Evolutionary conservation across 1,140 invertebrate genomes (phyloP).

Genomic region (Sitophilus oryzae): DNA sequence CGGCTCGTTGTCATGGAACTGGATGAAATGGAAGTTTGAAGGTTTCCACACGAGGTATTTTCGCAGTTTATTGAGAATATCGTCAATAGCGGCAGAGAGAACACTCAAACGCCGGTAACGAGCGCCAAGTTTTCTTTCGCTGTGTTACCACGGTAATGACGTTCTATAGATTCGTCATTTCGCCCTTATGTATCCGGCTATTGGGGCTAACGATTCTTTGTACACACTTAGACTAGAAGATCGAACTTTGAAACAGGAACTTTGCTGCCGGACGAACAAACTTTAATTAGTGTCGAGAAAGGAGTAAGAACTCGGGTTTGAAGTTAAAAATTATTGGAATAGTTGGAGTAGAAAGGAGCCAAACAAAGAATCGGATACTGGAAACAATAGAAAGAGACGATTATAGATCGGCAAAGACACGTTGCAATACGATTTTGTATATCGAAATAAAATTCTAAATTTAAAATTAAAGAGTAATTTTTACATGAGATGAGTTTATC

Average conservation of each 20-base stretch:
- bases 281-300: conserved; percentile 9
- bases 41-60: conserved; percentile 8
- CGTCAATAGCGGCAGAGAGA: conserved; percentile 1
- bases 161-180: conserved; percentile 10
- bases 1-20: conserved; percentile 5
- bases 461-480: too few relatives aligned
- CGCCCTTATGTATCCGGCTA: neutral
- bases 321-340: conserved; percentile 3
- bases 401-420: neutral
- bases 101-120: conserved; percentile 3
- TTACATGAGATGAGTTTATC: too few relatives aligned
- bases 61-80: conserved; percentile 8
- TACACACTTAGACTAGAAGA: neutral
- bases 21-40: conserved; percentile 9
- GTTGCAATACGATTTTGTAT: too few relatives aligned
- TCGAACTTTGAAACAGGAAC: neutral
- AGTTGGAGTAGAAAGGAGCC: too few relatives aligned
- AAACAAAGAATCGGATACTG: too few relatives aligned
- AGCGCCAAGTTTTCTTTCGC: conserved; percentile 6
- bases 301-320: neutral
- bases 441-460: too few relatives aligned
- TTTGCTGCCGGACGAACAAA: neutral
- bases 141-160: conserved; percentile 7
- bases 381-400: neutral
- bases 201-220: conserved; percentile 4